Base-by-base conservation (phyloP, 2,888 invertebrate species). In the Ceraclea dissimilis region DNA sequence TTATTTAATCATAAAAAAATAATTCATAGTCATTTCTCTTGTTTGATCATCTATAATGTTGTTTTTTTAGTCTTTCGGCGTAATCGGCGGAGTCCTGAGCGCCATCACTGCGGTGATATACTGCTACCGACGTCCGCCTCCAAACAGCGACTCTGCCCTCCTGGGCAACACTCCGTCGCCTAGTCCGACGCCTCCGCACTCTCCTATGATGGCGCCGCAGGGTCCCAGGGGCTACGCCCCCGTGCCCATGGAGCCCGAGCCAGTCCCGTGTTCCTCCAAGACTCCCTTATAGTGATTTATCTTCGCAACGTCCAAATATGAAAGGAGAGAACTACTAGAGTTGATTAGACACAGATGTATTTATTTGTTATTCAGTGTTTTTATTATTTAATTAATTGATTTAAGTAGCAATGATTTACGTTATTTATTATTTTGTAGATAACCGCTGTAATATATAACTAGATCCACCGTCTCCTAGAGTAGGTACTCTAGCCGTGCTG, bases 51-150 rank as follows among this genome's bases (percentile, higher is more conserved):
- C n/a, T n/a, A n/a, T n/a, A n/a, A n/a, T n/a, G n/a, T n/a, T n/a
- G n/a, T n/a, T n/a, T 49, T 50, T 21, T 62, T 75, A 76, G 39
- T 68, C 67, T 57, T 71, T 71, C 59, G 74, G 73, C 8, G 52
- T 63, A 46, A 49, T 63, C 59, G 73, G 71, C 6, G 69, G 72
- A 39, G 59, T 68, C 33, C 65, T 66, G 50, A 58, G 63, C n/a
- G 61, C 61, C 2, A 52, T 54, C 13, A 66, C 67, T 44, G 66
- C 65, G 21, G 59, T 58, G 54, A 52, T 65, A 5, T 58, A 54
- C 49, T 56, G 63, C 26, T 58, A 62, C 18, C 49, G 60, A 13
- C 59, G 64, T 17, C 53, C 62, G 21, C 17, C 62, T 21, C 54
- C 52, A 53, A 57, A 60, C n/a, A 49, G 63, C 18, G 53, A 63